Conservation (phyloP, 2,113 vertebrate genomes). For the Petrocephalus microphthalmus region DNA sequence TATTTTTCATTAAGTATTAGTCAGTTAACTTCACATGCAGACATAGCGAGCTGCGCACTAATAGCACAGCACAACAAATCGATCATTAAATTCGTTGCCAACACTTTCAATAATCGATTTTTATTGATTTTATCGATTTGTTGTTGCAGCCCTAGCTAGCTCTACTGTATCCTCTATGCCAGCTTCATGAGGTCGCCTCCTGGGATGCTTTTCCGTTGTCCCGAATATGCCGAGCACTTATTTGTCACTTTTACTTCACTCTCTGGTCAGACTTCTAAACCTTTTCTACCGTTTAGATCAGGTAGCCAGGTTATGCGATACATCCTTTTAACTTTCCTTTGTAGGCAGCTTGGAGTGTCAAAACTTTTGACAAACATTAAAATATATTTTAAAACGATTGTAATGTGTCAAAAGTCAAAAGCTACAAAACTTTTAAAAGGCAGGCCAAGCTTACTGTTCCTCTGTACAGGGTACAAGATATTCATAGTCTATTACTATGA, state of each 20-base stretch:
- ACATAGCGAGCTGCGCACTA: no score
- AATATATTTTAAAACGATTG: neutral
- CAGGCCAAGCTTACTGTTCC: neutral
- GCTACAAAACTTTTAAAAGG: neutral
- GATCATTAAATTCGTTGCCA: no score
- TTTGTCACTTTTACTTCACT: neutral
- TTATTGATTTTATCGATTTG: no score
- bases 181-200: neutral
- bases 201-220: neutral
- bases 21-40: no score
- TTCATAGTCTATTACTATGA: neutral
- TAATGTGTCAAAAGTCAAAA: neutral
- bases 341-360: neutral
- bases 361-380: neutral
- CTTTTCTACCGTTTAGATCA: neutral
- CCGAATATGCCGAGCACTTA: neutral
- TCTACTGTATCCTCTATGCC: neutral
- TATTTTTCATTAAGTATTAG: no score
- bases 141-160: no score
- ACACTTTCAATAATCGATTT: no score
- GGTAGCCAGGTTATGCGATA: neutral
- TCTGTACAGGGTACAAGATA: neutral
- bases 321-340: neutral
- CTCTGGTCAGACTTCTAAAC: neutral
- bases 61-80: no score